These are phyloP conservation scores for Aurelia aurita DNA, from an alignment of 30 jellyfish, hydroid and myxozoan genomes.

Conservation along the genomic window DNA sequence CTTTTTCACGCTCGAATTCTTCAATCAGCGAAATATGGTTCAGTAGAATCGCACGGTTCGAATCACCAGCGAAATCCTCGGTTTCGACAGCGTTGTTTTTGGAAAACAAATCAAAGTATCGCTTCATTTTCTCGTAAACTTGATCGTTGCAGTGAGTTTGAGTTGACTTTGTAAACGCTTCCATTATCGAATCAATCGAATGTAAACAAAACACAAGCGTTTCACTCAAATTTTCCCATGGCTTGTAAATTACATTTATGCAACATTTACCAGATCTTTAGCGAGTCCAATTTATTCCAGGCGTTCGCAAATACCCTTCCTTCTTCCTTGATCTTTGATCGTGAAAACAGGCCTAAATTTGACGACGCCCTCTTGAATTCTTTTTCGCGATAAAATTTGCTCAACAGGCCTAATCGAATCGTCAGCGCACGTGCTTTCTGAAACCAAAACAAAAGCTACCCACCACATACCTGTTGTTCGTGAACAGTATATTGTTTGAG, in stretches of 20 bases:
- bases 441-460: constrained; percentile 17
- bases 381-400: no score
- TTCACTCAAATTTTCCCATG: no score
- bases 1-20: constrained; percentile 82
- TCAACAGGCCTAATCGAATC: constrained; percentile 9
- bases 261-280: neutral
- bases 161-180: neutral
- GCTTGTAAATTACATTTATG: neutral
- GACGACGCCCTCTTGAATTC: neutral
- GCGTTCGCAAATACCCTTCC: neutral
- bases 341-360: neutral
- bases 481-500: neutral
- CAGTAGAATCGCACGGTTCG: constrained; percentile 57
- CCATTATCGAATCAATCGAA: no score
- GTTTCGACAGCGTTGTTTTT: constrained; percentile 31
- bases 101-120: constrained; percentile 31
- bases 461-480: constrained; percentile 19
- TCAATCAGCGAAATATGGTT: constrained; percentile 71
- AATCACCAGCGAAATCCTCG: neutral
- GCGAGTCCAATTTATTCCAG: neutral
- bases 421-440: constrained; percentile 2
- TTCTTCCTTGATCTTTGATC: neutral
- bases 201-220: no score
- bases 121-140: constrained; percentile 18
- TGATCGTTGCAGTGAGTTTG: constrained; percentile 47